Conservation (phyloP, 2,113 vertebrate genomes). For the Diadophis punctatus region DNA sequence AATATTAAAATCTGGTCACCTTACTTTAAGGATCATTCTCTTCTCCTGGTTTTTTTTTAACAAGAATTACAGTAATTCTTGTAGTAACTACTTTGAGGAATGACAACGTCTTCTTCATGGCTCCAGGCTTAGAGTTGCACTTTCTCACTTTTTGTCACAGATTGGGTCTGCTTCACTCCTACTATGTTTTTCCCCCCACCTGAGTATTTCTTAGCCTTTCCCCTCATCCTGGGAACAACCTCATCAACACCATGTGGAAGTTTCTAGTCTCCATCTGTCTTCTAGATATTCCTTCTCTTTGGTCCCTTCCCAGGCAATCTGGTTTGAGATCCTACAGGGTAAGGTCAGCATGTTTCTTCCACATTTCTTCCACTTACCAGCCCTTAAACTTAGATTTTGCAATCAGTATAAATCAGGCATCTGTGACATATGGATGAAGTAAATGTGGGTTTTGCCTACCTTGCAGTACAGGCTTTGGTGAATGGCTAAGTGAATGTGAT, state of each 20-base stretch:
- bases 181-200: neutral
- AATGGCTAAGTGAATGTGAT: neutral
- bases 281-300: neutral
- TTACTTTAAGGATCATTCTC: neutral
- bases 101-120: neutral
- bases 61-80: neutral
- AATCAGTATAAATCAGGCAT: neutral
- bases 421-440: neutral
- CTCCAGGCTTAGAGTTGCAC: neutral
- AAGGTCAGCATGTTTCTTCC: neutral
- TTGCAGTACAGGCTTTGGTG: neutral
- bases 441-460: neutral
- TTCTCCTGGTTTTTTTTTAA: neutral
- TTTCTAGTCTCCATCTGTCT: neutral
- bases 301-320: neutral
- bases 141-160: neutral
- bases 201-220: neutral
- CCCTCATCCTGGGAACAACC: neutral
- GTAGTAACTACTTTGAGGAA: neutral
- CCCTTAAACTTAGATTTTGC: neutral
- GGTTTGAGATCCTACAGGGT: neutral
- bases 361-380: neutral
- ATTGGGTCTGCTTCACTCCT: neutral
- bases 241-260: neutral
- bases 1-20: too few relatives aligned